Base-by-base conservation (phyloP, 2,797 vertebrate genomes). In the Mus minutoides region DNA sequence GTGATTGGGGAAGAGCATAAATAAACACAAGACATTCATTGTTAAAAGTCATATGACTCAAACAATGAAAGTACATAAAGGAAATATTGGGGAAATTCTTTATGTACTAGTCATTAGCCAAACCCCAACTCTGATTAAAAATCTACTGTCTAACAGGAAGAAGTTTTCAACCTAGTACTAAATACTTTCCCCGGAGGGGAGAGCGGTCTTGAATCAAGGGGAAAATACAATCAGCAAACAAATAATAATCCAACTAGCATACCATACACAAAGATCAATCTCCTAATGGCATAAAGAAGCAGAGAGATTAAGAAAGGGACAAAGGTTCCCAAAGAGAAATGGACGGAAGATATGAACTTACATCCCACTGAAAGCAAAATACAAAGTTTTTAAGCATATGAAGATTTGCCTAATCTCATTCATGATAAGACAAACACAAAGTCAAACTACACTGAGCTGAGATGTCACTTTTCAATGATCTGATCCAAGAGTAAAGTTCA, bases 351-450 rank as follows among this genome's bases (percentile, higher is more conserved):
- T 89, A 86, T 54, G 79, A 96, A 90, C 11, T 91, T n/a, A 88
- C 0, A 76, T 26, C 67, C 80, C 19, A 62, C 6, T 58, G 56
- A 60, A 88, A 96, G 84, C 26, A 46, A 96, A 94, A n/a, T 60
- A 46, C 22, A 90, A 88, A 5, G 2, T 60, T 88, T 37, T 90
- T 90, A 92, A 94, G 46, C 40, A 78, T 49, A 54, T 49, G 40
- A 93, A 83, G 34, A 67, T 91, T 92, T 88, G 29, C 34, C n/a
- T 97, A 78, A 91, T 52, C 6, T 92, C 22, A 88, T 24, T 87
- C 26, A 46, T 54, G 43, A 62, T 46, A 83, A 91, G 16, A 89
- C 80, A 88, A 91, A 31, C 46, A 1, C 34, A 94, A 93, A 83
- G 40, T 88, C 67, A 80, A 10, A 96, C 13, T 40, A 54, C 9